Base-by-base conservation (phyloP, 2,888 invertebrate species). In the Parnassius apollo region DNA sequence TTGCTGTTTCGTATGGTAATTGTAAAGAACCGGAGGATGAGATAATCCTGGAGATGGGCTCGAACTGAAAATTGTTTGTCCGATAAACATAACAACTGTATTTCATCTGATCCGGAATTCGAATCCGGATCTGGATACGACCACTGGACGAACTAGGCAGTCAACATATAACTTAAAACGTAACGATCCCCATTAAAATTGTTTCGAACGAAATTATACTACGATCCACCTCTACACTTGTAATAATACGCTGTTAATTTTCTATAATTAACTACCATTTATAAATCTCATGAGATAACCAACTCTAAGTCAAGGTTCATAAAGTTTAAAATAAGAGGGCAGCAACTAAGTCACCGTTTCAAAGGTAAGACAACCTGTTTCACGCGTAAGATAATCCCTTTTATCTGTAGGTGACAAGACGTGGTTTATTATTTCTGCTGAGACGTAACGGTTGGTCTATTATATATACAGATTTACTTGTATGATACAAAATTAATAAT, bases 361-460 rank as follows among this genome's bases (percentile, higher is more conserved):
- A 65, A 75, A 76, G 77, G 80, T 79, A 78, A 81, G 78, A 73
- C 77, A 88, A 86, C 83, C 85, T 87, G 87, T 79, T 86, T 84
- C 85, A 80, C 80, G 82, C 82, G 76, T 82, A 78, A 80, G 83
- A 80, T 84, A 83, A 85, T 83, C 83, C 84, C 83, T 85, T 88
- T 88, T 88, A 88, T 88, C 88, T 88, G 80, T 82, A 88, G 86
- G 88, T 86, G 88, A 87, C 86, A 85, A 80, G 78, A 76, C 73
- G 82, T 76, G 85, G 85, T 86, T 86, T 86, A 86, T 88, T 87
- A 88, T 88, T 86, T 86, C 83, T 83, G 77, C 73, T 80, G 82
- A 86, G 81, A 83, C 82, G 83, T 81, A 81, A 79, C 75, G 79
- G 77, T 81, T 82, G 83, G 82, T 82, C 69, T 67, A 7, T 4